phyloP scores from a whole-genome alignment of 2,113 vertebrate genomes.

The Perca flavescens region DNA sequence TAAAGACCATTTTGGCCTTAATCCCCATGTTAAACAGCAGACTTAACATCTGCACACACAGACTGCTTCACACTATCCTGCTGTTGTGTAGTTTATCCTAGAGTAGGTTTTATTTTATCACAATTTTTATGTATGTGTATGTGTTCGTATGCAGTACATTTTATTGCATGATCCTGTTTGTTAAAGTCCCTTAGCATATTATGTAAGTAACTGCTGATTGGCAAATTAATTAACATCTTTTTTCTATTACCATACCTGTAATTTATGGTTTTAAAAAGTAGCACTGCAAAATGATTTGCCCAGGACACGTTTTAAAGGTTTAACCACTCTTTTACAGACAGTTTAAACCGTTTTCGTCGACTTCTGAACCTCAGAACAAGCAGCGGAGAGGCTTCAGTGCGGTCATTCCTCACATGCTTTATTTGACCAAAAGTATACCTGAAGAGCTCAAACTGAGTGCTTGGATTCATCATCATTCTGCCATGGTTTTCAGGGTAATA shows the following conservation, averaged over 20 bases:
- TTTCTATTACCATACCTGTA: not conserved
- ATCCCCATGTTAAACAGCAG: not conserved
- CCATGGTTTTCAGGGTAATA: conserved; percentile 1
- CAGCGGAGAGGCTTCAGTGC: not conserved
- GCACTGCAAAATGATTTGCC: not conserved
- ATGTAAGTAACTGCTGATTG: not conserved
- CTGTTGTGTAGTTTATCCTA: not conserved
- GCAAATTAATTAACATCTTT: not conserved
- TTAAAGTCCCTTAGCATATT: not conserved
- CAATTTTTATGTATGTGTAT: no score
- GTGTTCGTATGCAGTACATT: no score
- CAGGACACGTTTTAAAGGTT: not conserved
- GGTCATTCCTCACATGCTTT: conserved; percentile 7
- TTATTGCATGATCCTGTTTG: no score
- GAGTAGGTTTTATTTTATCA: no score
- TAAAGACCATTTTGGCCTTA: not conserved
- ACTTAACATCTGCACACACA: not conserved
- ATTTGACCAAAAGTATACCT: not conserved
- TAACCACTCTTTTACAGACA: not conserved
- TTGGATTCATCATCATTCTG: conserved; percentile 14
- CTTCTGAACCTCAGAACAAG: not conserved
- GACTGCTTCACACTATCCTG: not conserved
- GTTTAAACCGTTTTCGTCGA: not conserved
- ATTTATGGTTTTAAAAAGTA: not conserved
- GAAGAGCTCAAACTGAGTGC: not conserved